Base-by-base conservation (phyloP, 2,888 invertebrate genomes). In the Chironomus riparius region DNA sequence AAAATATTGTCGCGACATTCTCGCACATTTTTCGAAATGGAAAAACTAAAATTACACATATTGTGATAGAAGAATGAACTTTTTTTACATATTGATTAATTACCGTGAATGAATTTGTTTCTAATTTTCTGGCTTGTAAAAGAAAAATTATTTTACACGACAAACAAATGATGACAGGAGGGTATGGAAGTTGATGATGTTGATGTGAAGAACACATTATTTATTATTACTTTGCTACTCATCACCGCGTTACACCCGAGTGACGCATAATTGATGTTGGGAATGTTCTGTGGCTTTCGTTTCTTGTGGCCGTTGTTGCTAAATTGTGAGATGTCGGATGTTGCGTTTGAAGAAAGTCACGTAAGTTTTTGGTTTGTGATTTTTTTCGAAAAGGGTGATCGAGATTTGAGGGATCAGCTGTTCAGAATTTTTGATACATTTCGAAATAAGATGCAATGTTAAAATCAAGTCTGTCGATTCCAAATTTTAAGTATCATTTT, bases 1-100 rank as follows among this genome's bases (percentile, higher is more conserved):
- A 70, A 70, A 70, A 70, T 70, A 70, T 21, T 38, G 13, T 56
- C 18, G 56, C n/a, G 56, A 56, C 56, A 56, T 56, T 56, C 56
- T 56, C 56, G 56, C 56, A 56, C 56, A 56, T 56, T 56, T 18
- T 56, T n/a, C n/a, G n/a, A 18, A 56, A 56, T 56, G 28, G n/a
- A 50, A 15, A 56, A 50, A 38, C 38, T 38, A 10, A 50, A 50
- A n/a, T 3, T 15, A 13, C 50, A 18, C 21, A 65, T 24, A 24
- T 65, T 22, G 68, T 18, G 28, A 56, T 56, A 56, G n/a, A 50
- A 50, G 15, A 56, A 56, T 56, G 56, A 18, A 56, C 15, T n/a
- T 18, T 56, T n/a, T 56, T 56, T 21, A 65, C 21, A 47, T 70
- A 70, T 70, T 70, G 70, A 70, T 70, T 70, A 70, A 70, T 70